Base-by-base conservation (phyloP, 2,113 vertebrate species). In the Brachionichthys hirsutus region DNA sequence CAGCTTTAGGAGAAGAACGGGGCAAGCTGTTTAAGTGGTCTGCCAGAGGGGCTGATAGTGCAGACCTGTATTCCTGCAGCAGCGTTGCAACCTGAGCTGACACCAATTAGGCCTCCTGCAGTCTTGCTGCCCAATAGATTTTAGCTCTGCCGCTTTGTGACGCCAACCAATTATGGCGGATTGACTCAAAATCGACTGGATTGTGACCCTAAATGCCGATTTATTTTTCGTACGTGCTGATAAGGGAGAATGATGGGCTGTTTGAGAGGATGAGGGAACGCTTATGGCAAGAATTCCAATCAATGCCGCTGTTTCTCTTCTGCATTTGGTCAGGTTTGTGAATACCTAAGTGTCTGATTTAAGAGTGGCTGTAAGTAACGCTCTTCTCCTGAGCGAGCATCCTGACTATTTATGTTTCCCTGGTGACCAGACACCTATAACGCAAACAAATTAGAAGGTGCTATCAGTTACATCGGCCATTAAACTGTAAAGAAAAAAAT, bases 171-270 rank as follows among this genome's bases (percentile, higher is more conserved):
- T 92, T 91, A 91, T 79, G 73, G 70, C 15, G 45, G 87, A 87
- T 85, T 86, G 87, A 90, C 87, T 87, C 40, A 67, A 67, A 82
- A 89, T 87, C 72, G 86, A 90, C 86, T 83, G 83, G 78, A 89
- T 87, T 82, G 88, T 89, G 91, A 91, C 88, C 89, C 80, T 86
- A 89, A 90, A 88, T 80, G 70, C 80, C 81, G 88, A 90, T 91
- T 89, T 91, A 91, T 90, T 87, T 89, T 89, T 84, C 83, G 77
- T 76, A 68, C 70, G 86, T 54, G 77, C 65, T 75, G 81, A 70
- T 78, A 74, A 62, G 73, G 71, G 59, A 71, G 73, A 62, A 59
- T 67, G 59, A 58, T 42, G 8, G 77, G 81, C 61, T 71, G 73
- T 75, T 76, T 71, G 78, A 77, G 81, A 56, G 71, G 82, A 76